Conservation (phyloP, 1,140 invertebrate species). For the Drosophila kanapiae region DNA sequence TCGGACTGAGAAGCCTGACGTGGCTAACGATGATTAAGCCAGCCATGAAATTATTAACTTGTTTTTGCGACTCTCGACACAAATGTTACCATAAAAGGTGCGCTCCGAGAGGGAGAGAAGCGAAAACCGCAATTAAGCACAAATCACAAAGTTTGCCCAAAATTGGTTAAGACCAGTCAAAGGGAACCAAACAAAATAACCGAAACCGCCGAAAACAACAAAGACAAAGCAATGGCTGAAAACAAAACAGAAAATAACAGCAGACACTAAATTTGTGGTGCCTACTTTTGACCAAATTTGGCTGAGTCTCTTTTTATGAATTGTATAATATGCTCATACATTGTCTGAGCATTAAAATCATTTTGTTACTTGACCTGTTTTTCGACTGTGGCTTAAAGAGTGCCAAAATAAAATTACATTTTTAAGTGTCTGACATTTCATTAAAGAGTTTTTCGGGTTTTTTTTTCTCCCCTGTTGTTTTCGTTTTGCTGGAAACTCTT, state of each 20-base stretch:
- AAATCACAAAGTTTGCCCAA: conserved; percentile 67
- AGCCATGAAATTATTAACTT: conserved; percentile 63
- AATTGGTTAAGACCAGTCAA: conserved; percentile 57
- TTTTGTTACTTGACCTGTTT: conserved; percentile 60
- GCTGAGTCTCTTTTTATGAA: conserved; percentile 46
- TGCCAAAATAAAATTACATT: conserved; percentile 47
- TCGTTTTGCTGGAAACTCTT: conserved; percentile 33
- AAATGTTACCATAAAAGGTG: conserved; percentile 56
- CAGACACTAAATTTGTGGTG: conserved; percentile 56
- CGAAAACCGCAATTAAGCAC: conserved; percentile 61
- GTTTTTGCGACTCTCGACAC: conserved; percentile 49
- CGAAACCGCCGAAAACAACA: conserved; percentile 41
- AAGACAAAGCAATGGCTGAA: conserved; percentile 32
- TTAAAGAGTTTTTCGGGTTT: conserved; percentile 21
- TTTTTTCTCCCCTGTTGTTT: conserved; percentile 1
- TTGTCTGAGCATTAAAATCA: conserved; percentile 44
- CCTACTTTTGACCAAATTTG: conserved; percentile 68
- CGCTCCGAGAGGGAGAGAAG: conserved; percentile 33
- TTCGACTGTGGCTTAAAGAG: conserved; percentile 43
- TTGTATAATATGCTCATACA: conserved; percentile 49
- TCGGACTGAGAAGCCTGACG: conserved; percentile 44
- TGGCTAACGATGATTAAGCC: conserved; percentile 57
- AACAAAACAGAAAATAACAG: conserved; percentile 14
- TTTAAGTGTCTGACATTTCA: conserved; percentile 53
- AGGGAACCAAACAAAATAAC: conserved; percentile 48